Evolutionary conservation across 2,113 vertebrate species (phyloP).

Genomic region (Erpornis zantholeuca): DNA sequence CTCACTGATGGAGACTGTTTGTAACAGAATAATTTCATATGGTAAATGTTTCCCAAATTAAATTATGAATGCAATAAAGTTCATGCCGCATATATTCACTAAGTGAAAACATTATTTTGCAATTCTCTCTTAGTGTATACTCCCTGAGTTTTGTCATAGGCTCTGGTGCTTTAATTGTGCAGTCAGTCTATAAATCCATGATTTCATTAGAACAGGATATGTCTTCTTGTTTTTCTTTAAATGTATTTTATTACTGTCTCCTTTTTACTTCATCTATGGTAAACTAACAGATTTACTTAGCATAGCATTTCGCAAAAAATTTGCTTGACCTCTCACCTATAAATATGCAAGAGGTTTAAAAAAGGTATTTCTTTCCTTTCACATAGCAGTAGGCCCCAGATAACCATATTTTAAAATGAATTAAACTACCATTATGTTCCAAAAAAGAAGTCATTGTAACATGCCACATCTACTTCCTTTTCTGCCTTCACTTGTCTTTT

Average conservation of each 20-base stretch:
- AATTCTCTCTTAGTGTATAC: background rate
- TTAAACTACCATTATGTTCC: background rate
- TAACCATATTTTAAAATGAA: background rate
- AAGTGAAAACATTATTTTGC: background rate
- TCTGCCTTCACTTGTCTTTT: background rate
- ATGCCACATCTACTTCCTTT: background rate
- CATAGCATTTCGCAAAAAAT: background rate
- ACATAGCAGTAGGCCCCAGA: background rate
- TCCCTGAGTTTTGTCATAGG: background rate
- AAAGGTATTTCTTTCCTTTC: background rate
- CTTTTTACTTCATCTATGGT: background rate
- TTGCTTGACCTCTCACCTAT: background rate
- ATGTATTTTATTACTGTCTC: background rate
- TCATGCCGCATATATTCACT: background rate
- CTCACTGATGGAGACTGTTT: background rate
- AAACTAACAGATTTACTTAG: background rate
- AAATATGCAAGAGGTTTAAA: background rate
- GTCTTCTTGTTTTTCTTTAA: background rate
- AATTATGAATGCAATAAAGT: background rate
- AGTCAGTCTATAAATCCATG: background rate
- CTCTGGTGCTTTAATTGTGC: background rate
- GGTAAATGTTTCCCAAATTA: background rate
- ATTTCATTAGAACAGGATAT: background rate
- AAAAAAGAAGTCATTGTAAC: background rate
- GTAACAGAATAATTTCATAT: background rate